A percentile compares a stretch with the other conserved stretches of the same genome.
Evolutionary conservation across 1,140 invertebrate species (phyloP).

Genomic region (Papilio dardanus): DNA sequence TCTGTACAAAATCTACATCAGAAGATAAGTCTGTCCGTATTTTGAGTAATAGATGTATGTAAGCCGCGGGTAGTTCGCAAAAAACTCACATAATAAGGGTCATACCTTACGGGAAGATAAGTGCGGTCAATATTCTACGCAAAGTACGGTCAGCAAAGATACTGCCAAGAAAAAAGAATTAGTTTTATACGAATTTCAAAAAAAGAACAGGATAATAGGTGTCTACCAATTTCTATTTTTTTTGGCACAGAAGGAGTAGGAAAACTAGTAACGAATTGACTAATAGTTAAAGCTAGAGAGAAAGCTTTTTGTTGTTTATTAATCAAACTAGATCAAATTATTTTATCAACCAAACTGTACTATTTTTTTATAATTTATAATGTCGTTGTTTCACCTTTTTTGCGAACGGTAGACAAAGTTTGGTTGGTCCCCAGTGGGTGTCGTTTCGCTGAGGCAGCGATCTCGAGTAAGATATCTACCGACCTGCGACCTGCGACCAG

Average conservation of each 20-base stretch:
- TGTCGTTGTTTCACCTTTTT: slow-evolving; percentile 36
- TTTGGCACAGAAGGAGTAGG: too few species aligned
- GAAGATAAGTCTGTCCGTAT: background rate
- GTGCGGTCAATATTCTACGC: slow-evolving; percentile 62
- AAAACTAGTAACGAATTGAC: too few species aligned
- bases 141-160: slow-evolving; percentile 51
- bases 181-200: background rate
- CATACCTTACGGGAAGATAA: slow-evolving; percentile 65
- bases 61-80: slow-evolving; percentile 51
- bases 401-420: slow-evolving; percentile 46
- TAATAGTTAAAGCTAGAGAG: too few species aligned
- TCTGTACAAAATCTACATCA: slow-evolving; percentile 3
- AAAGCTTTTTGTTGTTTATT: too few species aligned
- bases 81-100: slow-evolving; percentile 70
- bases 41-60: slow-evolving; percentile 51
- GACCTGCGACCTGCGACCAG: slow-evolving; percentile 54
- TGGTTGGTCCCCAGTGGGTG: slow-evolving; percentile 48
- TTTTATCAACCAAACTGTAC: too few species aligned
- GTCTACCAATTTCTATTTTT: too few species aligned
- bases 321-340: too few species aligned
- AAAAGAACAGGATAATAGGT: too few species aligned
- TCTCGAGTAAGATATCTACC: slow-evolving; percentile 69
- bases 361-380: too few species aligned
- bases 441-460: slow-evolving; percentile 57
- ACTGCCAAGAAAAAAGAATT: background rate